Conservation (phyloP, 2,113 vertebrate species). For the Ceyx melanurus region DNA sequence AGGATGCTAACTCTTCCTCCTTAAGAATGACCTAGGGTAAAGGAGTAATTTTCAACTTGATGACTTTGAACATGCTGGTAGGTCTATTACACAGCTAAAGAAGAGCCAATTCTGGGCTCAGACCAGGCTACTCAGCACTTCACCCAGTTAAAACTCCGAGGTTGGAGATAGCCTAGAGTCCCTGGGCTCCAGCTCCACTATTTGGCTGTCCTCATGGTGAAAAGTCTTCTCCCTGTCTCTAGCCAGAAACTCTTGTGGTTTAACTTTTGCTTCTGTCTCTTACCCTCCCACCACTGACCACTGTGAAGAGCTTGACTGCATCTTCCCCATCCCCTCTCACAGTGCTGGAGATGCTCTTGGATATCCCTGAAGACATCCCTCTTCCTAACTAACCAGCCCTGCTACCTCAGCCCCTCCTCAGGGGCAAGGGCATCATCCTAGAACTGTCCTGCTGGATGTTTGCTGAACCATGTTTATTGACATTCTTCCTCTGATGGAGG, state of each 20-base stretch:
- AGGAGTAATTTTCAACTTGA: background rate
- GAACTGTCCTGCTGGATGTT: background rate
- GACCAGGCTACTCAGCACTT: background rate
- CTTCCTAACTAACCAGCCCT: background rate
- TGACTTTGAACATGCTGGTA: background rate
- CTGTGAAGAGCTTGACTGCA: background rate
- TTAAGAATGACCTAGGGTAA: background rate
- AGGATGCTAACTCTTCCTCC: background rate
- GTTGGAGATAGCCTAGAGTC: fast-evolving
- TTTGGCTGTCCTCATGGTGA: background rate
- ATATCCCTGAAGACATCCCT: fast-evolving
- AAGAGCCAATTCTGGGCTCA: background rate
- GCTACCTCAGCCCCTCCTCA: fast-evolving
- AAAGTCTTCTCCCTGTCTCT: background rate
- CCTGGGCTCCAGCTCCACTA: fast-evolving
- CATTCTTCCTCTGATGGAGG: background rate
- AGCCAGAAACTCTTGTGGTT: fast-evolving
- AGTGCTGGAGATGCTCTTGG: fast-evolving
- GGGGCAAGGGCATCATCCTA: background rate
- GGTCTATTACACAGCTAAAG: background rate
- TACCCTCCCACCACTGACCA: background rate
- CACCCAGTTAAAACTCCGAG: background rate
- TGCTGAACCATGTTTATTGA: background rate
- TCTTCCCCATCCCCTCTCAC: background rate
- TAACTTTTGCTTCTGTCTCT: background rate